Conservation (phyloP, 2,797 vertebrate genomes). For the Aldrovandia affinis region DNA sequence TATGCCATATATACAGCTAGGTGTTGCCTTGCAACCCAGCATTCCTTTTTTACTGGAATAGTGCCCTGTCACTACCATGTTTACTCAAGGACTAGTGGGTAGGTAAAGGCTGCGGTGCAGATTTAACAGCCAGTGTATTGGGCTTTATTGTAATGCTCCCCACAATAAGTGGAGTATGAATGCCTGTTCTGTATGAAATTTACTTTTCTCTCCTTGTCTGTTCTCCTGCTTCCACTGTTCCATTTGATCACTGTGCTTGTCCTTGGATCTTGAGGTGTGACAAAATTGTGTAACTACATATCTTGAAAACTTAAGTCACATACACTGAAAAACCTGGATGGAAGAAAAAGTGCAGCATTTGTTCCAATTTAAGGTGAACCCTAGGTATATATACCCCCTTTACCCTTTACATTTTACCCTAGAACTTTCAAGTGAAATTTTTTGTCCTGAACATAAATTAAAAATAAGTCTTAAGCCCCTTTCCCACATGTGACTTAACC, state of each 20-base stretch:
- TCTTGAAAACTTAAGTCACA: background rate
- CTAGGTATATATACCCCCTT: no score
- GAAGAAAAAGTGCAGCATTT: background rate
- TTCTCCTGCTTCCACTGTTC: background rate
- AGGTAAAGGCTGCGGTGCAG: background rate
- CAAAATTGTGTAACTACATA: background rate
- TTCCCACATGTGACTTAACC: no score
- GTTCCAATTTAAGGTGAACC: no score
- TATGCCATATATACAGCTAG: no score
- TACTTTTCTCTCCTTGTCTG: no score
- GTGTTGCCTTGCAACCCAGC: background rate
- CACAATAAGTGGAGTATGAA: background rate
- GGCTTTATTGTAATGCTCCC: background rate
- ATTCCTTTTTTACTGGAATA: background rate
- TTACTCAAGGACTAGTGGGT: background rate
- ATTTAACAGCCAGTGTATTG: background rate
- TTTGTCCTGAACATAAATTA: no score
- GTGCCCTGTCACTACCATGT: background rate
- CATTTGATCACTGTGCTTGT: background rate
- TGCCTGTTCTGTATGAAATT: background rate
- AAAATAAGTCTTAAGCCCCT: no score
- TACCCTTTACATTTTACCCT: no score
- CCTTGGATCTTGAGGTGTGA: background rate
- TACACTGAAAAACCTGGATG: background rate
- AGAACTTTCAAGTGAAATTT: no score